Evolutionary conservation across 1,140 invertebrate genomes (phyloP), one percentile per base, ranked within the genome.

Genomic region (Coenobita brevimanus): DNA sequence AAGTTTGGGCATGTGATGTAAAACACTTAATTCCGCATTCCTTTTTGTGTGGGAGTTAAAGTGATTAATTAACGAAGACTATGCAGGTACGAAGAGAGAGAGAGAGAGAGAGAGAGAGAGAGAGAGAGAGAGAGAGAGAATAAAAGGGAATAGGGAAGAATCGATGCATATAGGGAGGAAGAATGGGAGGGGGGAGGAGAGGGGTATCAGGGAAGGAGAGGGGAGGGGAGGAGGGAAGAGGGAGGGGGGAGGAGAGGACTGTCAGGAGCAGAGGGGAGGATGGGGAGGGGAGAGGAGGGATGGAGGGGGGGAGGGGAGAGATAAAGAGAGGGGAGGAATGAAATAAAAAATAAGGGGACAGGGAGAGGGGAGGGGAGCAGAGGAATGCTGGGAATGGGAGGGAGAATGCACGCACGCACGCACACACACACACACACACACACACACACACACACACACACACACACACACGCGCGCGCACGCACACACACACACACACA

Each of bases 101-200:
- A 75, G 71, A 75, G 71, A 75, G 71, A 75, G 71, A 75, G 71
- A 75, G 71, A 75, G 71, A 75, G 71, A 75, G 71, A 75, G 71
- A 75, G 71, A 75, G 71, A 75, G 71, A 75, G 71, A 75, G 71
- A 75, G 71, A 33, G 30, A 33, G 30, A 33, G 71, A 33, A 0
- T 13, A n/a, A 38, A 38, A 75, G 33, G 24, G 71, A 75, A 41
- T 6, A 41, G 24, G 71, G 38, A 0, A n/a, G 71, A 36, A 0
- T 33, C 27, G 2, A 38, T 24, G 4, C 24, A 76, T 4, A 76
- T 33, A 76, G 33, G 41, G 73, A 21, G 73, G 43, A 15, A 76
- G 73, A 38, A 41, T 17, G 73, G n/a, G 27, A 38, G 36, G 24
- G 73, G 24, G 36, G 21, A 15, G 46, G 46, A 76, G 73, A 76